Evolutionary conservation across 1,140 invertebrate species (phyloP), one percentile per base, ranked within the genome.

Genomic region (Schlechtendalia chinensis): DNA sequence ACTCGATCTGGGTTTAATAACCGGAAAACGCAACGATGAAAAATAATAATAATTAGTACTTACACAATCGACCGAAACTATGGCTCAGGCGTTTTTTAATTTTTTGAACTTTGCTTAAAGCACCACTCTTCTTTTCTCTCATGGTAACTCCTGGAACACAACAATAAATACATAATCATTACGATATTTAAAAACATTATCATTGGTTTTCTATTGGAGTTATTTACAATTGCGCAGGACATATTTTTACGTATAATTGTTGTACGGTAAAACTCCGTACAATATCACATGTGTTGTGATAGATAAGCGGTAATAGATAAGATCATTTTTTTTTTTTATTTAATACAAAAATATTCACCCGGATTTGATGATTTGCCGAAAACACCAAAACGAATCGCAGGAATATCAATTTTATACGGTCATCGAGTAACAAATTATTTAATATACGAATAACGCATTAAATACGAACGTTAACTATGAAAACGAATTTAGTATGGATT

Each of bases 61-160:
- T 89, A 96, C 94, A 93, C 88, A 96, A 89, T 90, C 94, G 90
- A 86, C 94, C 93, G 87, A 96, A 95, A 87, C 93, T 95, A 86
- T 94, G 92, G 84, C 93, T 95, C 84, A 96, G 90, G 85, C 94
- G 90, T 88, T 95, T 95, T 88, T 93, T 94, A 84, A 96, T 89
- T 87, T 94, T 95, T 86, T 96, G 94, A 87, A 96, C 93, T 87
- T 92, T 90, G 85, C 92, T 93, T 85, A 94, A 89, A 82, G 93
- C 92, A 84, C 93, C 94, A 83, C 93, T 91, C 86, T 95, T 94
- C 87, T 95, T 95, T 87, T 95, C 93, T 86, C 93, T 89, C 93
- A 95, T 95, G 84, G 92, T 93, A 86, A 95, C 92, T 87, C 91
- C 92, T 92, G 89, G 32, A 82, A 82, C 6, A 80, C 67, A 1